These are phyloP conservation scores for Nomada goodeniana DNA, from an alignment of 2,888 invertebrate species.

Conservation along the genomic window DNA sequence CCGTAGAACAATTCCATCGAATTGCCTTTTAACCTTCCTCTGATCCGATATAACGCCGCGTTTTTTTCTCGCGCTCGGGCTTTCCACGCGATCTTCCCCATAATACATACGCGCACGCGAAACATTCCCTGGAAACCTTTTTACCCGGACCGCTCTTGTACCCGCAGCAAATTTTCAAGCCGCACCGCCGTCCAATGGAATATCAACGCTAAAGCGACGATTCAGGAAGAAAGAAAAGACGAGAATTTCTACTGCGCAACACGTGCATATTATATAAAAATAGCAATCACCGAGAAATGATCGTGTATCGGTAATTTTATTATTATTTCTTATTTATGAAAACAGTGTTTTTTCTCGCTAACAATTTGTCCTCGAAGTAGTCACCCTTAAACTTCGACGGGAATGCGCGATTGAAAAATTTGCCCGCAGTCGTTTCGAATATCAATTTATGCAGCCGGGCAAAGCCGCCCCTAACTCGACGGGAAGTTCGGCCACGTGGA, in stretches of 20 bases:
- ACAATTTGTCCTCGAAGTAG: too few species aligned
- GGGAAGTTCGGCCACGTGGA: background rate
- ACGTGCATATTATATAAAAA: too few species aligned
- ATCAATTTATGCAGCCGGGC: slow-evolving; percentile 2
- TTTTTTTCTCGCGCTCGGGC: background rate
- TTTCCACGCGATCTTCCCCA: slow-evolving; percentile 6
- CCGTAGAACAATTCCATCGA: slow-evolving; percentile 48
- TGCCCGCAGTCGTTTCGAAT: background rate
- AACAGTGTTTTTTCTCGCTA: too few species aligned
- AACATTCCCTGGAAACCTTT: background rate
- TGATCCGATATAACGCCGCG: background rate
- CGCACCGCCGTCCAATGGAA: too few species aligned
- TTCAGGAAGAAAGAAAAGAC: too few species aligned
- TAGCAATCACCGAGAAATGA: too few species aligned
- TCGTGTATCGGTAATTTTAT: too few species aligned
- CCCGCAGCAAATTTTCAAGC: too few species aligned
- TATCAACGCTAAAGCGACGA: too few species aligned
- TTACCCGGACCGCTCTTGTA: too few species aligned
- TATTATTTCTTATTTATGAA: too few species aligned
- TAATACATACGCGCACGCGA: background rate
- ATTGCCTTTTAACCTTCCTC: slow-evolving; percentile 56
- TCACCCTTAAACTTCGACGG: background rate
- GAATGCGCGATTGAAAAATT: background rate
- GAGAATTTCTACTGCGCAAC: too few species aligned
- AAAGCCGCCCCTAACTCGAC: background rate